A percentile compares a stretch with the other conserved stretches of the same genome.
Conservation (phyloP, 2,797 vertebrate genomes). For the Phataginus tricuspis region DNA sequence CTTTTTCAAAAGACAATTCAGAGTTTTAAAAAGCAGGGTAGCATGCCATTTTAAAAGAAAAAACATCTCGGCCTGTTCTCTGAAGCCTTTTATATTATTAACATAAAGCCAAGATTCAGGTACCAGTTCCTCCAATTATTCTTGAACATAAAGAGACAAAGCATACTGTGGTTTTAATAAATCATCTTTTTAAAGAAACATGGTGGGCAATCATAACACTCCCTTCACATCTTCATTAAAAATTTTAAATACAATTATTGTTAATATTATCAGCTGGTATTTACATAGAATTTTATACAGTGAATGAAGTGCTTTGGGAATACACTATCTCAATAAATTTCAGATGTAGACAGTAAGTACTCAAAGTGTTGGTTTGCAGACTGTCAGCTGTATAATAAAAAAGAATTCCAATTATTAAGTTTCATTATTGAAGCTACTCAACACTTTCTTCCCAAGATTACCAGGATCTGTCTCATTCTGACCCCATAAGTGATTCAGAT, state of each 20-base stretch:
- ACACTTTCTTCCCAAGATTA: slow-evolving; percentile 69
- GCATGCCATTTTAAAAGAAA: not conserved
- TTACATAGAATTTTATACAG: not conserved
- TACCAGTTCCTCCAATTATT: not conserved
- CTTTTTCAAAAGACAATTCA: not conserved
- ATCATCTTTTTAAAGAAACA: slow-evolving; percentile 23
- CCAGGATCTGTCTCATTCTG: slow-evolving; percentile 60
- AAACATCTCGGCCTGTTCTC: not conserved
- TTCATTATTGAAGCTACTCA: slow-evolving; percentile 70
- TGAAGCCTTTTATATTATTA: not conserved
- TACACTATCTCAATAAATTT: slow-evolving; percentile 32
- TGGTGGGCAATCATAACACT: not conserved
- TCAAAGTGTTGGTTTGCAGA: slow-evolving; percentile 43
- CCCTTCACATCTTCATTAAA: not conserved
- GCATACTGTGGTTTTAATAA: not conserved
- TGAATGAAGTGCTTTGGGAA: not conserved
- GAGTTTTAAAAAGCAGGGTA: slow-evolving; percentile 11
- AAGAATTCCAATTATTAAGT: slow-evolving; percentile 69
- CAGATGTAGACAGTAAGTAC: not conserved
- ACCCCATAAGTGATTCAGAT: slow-evolving; percentile 57
- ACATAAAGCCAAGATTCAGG: not conserved
- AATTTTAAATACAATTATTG: slow-evolving; percentile 22
- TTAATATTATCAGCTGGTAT: slow-evolving; percentile 33
- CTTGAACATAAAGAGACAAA: slow-evolving; percentile 10
- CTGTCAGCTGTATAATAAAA: slow-evolving; percentile 13